Conservation (phyloP, 2,113 vertebrate genomes). For the Phodopus roborovskii region DNA sequence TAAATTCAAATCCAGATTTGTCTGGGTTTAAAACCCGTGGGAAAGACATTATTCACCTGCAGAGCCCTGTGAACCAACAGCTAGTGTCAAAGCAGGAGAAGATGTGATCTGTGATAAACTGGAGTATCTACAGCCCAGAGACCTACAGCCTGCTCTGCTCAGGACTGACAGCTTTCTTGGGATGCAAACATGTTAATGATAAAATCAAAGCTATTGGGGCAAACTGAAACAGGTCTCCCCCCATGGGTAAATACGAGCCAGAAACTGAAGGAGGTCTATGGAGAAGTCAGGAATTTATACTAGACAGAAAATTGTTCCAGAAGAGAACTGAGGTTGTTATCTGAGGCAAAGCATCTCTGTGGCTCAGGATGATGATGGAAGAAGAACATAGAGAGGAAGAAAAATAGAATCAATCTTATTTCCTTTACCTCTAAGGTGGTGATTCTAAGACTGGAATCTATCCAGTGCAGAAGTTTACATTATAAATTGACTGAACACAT, state of each 20-base stretch:
- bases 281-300: not conserved
- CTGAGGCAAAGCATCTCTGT: not conserved
- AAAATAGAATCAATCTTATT: not conserved
- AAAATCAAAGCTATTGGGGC: not conserved
- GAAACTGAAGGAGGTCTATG: not conserved
- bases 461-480: not conserved
- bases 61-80: not conserved
- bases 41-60: not conserved
- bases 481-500: not conserved
- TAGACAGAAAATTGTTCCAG: not conserved
- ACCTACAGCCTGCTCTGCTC: not conserved
- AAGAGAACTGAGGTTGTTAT: not conserved
- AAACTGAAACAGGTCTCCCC: not conserved
- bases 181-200: not conserved
- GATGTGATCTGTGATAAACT: not conserved
- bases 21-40: not conserved
- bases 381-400: not conserved
- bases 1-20: slow-evolving; percentile 5
- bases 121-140: not conserved
- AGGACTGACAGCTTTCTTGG: not conserved
- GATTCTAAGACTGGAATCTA: not conserved
- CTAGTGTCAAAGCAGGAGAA: not conserved
- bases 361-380: not conserved
- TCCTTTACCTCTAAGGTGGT: not conserved
- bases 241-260: not conserved